phyloP scores from a whole-genome alignment of 2,888 invertebrate species.

The Anagyrus pseudococci region DNA sequence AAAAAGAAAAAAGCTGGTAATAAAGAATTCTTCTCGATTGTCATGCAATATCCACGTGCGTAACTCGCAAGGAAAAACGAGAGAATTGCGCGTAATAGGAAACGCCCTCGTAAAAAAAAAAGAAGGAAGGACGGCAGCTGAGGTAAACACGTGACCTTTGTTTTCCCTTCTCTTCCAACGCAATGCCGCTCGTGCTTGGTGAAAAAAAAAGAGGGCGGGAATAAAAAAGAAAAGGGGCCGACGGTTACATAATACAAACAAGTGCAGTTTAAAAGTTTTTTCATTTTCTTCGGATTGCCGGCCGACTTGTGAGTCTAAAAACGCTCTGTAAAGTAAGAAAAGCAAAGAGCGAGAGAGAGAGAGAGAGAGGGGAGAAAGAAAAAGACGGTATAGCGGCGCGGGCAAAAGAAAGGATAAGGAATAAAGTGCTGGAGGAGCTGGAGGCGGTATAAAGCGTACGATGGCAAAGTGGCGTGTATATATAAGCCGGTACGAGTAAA shows the following conservation, averaged over 20 bases:
- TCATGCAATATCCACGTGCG: too few relatives aligned
- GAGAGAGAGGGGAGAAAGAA: neutral
- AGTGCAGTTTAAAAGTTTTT: constrained; percentile 31
- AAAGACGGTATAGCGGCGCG: neutral
- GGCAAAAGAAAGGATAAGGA: constrained; percentile 7
- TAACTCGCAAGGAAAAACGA: too few relatives aligned
- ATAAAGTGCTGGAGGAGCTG: too few relatives aligned
- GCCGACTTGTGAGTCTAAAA: constrained; percentile 3
- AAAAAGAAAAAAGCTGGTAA: too few relatives aligned
- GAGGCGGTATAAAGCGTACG: too few relatives aligned
- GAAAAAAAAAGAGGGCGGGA: constrained; percentile 24
- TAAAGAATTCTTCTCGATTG: too few relatives aligned
- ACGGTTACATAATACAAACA: constrained; percentile 35
- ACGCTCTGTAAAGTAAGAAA: neutral
- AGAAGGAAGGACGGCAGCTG: too few relatives aligned
- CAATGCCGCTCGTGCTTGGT: constrained; percentile 5
- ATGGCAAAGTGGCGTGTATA: too few relatives aligned
- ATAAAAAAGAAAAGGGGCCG: constrained; percentile 32
- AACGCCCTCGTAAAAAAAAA: too few relatives aligned
- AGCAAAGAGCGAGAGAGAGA: neutral
- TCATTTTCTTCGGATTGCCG: constrained; percentile 31
- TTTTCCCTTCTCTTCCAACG: neutral
- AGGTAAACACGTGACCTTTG: constrained; percentile 3
- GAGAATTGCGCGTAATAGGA: too few relatives aligned
- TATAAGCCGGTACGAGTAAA: too few relatives aligned